phyloP scores from a whole-genome alignment of 2,888 invertebrate genomes.

The Chromoteleia sp. region DNA sequence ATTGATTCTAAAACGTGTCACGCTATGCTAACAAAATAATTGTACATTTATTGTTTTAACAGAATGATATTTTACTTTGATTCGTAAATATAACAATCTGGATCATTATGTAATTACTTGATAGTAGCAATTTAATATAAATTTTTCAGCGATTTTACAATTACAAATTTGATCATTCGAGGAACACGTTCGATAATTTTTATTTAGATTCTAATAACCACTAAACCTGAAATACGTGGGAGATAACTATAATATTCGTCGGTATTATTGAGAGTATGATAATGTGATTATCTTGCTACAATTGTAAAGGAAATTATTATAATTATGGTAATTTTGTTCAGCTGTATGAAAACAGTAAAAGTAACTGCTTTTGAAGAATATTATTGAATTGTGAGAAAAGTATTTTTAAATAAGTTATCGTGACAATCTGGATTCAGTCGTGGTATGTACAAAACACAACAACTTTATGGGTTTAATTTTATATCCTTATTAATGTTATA shows the following conservation, averaged over 20 bases:
- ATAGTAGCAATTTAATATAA: neutral
- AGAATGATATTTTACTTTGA: neutral
- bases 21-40: too few relatives aligned
- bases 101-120: neutral
- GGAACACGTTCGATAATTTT: slow-evolving; percentile 1
- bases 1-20: neutral
- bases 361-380: slow-evolving; percentile 18
- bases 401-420: slow-evolving; percentile 9
- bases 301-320: slow-evolving; percentile 7
- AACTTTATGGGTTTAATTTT: slow-evolving; percentile 10
- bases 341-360: slow-evolving; percentile 16
- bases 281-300: slow-evolving; percentile 19
- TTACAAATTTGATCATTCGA: neutral
- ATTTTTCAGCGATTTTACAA: too few relatives aligned
- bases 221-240: neutral
- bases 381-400: slow-evolving; percentile 21
- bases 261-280: slow-evolving; percentile 8
- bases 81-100: neutral
- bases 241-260: slow-evolving; percentile 9
- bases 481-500: neutral
- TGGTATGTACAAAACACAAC: slow-evolving; percentile 6
- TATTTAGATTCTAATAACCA: neutral
- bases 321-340: slow-evolving; percentile 17
- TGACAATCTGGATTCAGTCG: slow-evolving; percentile 9
- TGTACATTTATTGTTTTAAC: too few relatives aligned